phyloP scores from a whole-genome alignment of 2,797 vertebrate species.

The Pangasius sanitwongsei region DNA sequence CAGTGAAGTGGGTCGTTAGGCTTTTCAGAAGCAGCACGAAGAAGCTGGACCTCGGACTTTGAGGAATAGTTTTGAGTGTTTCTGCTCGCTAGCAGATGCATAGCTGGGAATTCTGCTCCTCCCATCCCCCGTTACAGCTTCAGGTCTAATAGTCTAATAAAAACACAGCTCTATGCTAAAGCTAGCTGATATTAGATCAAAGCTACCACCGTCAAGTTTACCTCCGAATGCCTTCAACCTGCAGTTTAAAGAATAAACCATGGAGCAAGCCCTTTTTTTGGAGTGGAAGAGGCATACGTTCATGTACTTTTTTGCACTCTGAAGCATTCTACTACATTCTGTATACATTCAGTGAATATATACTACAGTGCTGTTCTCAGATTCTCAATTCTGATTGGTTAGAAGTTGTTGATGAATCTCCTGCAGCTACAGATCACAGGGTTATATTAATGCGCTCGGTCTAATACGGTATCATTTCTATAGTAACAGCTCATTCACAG shows the following conservation, averaged over 20 bases:
- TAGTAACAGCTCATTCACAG: too few species aligned
- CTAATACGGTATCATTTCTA: too few species aligned
- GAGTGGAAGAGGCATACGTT: neutral
- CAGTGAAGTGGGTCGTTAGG: neutral
- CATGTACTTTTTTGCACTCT: neutral
- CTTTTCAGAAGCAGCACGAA: neutral
- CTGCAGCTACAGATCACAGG: neutral
- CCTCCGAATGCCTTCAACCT: neutral
- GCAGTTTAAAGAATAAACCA: neutral
- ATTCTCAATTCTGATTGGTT: neutral
- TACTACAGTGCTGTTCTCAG: neutral
- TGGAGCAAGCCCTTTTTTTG: neutral
- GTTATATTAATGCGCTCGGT: neutral
- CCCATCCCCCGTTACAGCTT: neutral
- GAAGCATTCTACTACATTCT: neutral
- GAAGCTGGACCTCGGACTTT: neutral
- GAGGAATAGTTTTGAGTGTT: neutral
- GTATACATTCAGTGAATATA: too few species aligned
- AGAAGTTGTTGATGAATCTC: neutral
- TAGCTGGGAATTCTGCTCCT: neutral
- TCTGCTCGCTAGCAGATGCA: neutral
- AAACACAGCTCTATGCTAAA: neutral
- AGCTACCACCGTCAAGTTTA: neutral
- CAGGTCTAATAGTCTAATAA: neutral
- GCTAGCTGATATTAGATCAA: neutral